A percentile compares a stretch with the other conserved stretches of the same genome.
These are phyloP conservation scores for Patella vulgata DNA, from an alignment of 1,140 invertebrate species.

Conservation along the genomic window DNA sequence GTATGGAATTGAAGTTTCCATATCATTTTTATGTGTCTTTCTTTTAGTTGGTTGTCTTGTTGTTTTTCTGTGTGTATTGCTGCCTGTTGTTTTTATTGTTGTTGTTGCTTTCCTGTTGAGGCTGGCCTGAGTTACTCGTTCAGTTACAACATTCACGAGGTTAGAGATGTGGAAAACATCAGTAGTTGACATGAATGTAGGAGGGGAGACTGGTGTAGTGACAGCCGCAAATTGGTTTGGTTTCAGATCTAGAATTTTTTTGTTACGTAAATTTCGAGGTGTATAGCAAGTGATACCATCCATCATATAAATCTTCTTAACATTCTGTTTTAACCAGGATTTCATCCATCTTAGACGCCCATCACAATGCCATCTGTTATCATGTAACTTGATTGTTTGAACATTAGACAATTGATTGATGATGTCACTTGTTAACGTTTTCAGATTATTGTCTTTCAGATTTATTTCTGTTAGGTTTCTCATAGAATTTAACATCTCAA, in stretches of 20 bases:
- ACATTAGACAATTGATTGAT: constrained; percentile 76
- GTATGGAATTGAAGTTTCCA: not conserved
- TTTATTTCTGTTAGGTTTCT: constrained; percentile 32
- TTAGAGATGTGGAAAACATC: too few relatives aligned
- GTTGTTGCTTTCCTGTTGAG: not conserved
- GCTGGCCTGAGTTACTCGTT: not conserved
- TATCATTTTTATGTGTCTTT: not conserved
- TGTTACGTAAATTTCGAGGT: constrained; percentile 46
- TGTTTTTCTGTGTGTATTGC: constrained; percentile 1
- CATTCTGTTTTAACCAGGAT: constrained; percentile 53
- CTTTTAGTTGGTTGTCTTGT: not conserved
- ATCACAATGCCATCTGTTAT: constrained; percentile 66
- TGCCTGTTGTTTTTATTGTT: not conserved
- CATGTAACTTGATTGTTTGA: constrained; percentile 57
- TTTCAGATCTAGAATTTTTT: constrained; percentile 41
- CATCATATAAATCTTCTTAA: constrained; percentile 47
- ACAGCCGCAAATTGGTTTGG: constrained; percentile 6
- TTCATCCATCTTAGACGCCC: constrained; percentile 53
- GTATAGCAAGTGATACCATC: constrained; percentile 50
- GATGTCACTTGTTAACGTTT: constrained; percentile 74
- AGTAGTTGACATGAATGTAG: too few relatives aligned
- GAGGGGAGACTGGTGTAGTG: not conserved
- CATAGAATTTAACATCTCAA: constrained; percentile 76
- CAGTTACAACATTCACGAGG: not conserved
- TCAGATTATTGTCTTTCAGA: constrained; percentile 70